Base-by-base conservation (phyloP, 2,797 vertebrate genomes). In the Tapera naevia region DNA sequence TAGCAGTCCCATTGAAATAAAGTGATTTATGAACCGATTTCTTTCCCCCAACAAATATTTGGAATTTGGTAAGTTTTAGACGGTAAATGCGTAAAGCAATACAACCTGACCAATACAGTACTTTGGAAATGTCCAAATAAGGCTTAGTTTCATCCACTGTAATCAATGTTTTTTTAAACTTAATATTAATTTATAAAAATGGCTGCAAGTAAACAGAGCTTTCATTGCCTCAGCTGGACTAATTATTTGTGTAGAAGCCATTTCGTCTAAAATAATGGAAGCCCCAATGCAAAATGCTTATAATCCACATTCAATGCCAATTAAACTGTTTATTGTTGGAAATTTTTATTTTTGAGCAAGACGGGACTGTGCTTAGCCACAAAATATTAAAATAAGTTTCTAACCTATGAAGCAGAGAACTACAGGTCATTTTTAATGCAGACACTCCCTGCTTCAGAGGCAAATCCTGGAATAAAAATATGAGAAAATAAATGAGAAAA, bases 401-500 rank as follows among this genome's bases (percentile, higher is more conserved):
- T 99, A 99, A 99, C 99, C 99, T 99, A 99, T 99, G 99, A 99
- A 99, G 99, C 99, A 99, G 99, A 99, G 99, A 99, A 99, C 99
- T 99, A 99, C 99, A 99, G 99, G 99, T 99, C 99, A 99, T 99
- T 99, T 99, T 99, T 99, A 99, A 99, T 99, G 99, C 99, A 99
- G 99, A 99, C 99, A 99, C 99, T 99, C 99, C 99, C 99, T 99
- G 99, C 99, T 99, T 99, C 99, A 99, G 99, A 99, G 99, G 99
- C 99, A 99, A 99, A 99, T 99, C 99, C 99, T 99, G 99, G 99
- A 99, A 99, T 99, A 99, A 99, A 99, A 99, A 99, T 98, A 98
- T 98, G 98, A 99, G 99, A 99, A 99, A 99, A 99, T 99, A 99
- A 99, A 99, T 99, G 98, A 99, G 99, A 99, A 99, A 96, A 98